phyloP scores from a whole-genome alignment of 53 echinoderm and acorn worm genomes.

The Hippasteria phrygiana region DNA sequence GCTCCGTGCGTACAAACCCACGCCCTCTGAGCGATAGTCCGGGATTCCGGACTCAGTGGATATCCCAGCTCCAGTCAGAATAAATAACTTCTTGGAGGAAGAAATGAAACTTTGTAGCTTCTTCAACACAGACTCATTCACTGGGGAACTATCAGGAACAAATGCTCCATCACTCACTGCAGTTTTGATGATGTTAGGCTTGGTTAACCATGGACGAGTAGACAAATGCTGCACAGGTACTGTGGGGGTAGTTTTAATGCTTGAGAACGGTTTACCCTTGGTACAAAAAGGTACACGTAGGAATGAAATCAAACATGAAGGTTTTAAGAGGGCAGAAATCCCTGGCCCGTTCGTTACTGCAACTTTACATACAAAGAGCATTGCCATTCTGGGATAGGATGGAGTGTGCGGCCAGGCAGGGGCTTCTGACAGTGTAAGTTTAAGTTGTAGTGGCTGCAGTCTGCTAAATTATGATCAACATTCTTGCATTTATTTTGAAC shows the following conservation, averaged over 20 bases:
- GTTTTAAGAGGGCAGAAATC: background rate
- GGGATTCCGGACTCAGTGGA: slow-evolving; percentile 99
- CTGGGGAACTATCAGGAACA: slow-evolving; percentile 78
- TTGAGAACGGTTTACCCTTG: background rate
- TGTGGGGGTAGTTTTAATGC: background rate
- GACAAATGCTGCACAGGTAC: slow-evolving; percentile 6
- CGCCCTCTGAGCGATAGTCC: slow-evolving; percentile 95
- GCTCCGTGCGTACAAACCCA: slow-evolving; percentile 89
- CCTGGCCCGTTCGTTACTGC: background rate
- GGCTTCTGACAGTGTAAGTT: too few relatives aligned
- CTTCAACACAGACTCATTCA: slow-evolving; percentile 53
- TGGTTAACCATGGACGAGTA: background rate
- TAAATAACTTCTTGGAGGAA: slow-evolving; percentile 68
- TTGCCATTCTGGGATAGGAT: too few relatives aligned
- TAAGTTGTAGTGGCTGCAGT: too few relatives aligned
- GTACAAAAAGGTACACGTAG: background rate
- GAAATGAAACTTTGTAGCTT: slow-evolving; percentile 81
- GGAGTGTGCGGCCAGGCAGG: too few relatives aligned
- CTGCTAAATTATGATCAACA: too few relatives aligned
- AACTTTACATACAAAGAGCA: too few relatives aligned
- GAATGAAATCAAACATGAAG: background rate
- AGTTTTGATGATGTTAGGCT: background rate
- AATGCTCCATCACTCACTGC: slow-evolving; percentile 20
- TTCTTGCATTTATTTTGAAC: too few relatives aligned
- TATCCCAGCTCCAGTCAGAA: slow-evolving; percentile 95